Conservation (phyloP, 2,797 vertebrate genomes). For the Acanthurus tractus region DNA sequence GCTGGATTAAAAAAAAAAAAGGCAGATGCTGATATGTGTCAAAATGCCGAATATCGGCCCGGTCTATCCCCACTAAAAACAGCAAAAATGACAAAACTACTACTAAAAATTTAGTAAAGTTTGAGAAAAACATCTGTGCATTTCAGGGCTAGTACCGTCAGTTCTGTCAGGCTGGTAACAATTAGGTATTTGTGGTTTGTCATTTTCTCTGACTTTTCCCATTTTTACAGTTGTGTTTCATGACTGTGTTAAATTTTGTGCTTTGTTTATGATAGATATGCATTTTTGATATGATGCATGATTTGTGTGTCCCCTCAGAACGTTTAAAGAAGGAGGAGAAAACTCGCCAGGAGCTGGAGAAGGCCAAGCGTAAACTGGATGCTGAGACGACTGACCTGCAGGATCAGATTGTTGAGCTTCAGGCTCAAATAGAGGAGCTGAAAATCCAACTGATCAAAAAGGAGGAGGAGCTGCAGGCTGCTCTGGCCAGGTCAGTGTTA, state of each 20-base stretch:
- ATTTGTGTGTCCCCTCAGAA: slow-evolving; percentile 79
- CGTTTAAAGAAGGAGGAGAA: slow-evolving; percentile 98
- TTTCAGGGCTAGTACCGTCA: slow-evolving; percentile 12
- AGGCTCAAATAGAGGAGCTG: slow-evolving; percentile 95
- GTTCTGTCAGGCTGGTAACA: slow-evolving; percentile 31
- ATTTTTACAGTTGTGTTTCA: no score
- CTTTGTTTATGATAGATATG: background rate
- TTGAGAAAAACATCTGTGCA: background rate
- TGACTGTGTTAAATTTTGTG: background rate
- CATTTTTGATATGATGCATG: background rate
- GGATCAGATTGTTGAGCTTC: slow-evolving; percentile 97
- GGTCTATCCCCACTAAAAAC: no score
- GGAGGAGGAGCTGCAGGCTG: slow-evolving; percentile 95
- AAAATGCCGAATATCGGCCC: no score
- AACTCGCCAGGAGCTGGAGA: slow-evolving; percentile 96
- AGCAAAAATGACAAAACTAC: no score
- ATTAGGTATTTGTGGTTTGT: slow-evolving; percentile 30
- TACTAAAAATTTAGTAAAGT: background rate
- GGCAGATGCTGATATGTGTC: no score
- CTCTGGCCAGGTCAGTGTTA: slow-evolving; percentile 81
- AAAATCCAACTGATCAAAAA: slow-evolving; percentile 95
- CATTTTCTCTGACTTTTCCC: slow-evolving; percentile 12
- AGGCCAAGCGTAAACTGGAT: slow-evolving; percentile 96
- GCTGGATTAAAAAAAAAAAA: no score
- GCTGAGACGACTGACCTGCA: slow-evolving; percentile 96